Evolutionary conservation across 2,113 vertebrate genomes (phyloP), one percentile per base, ranked within the genome.

Genomic region (Dromaius novaehollandiae): DNA sequence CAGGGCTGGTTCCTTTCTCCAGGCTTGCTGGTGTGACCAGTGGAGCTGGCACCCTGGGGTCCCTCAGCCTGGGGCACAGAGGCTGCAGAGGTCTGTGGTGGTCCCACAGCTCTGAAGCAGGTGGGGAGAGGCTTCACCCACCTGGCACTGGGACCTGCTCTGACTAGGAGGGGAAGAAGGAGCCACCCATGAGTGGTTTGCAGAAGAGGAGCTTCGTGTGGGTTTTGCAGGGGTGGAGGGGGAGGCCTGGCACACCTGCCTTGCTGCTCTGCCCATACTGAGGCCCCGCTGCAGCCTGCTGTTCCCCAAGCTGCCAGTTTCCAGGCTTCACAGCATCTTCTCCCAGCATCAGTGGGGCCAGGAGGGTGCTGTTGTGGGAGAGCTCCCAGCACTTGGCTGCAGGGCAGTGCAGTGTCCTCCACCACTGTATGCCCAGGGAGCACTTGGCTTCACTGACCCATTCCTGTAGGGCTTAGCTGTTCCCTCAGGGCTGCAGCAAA

Each of bases 31-130:
- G 1, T 69, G 76, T 55, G 78, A 71, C 70, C 18, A 5, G 1
- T 16, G 21, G 0, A 4, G 22, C 0, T 48, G 1, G 51, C 42
- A 77, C 3, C 36, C 20, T 0, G 0, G 13, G 63, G 11, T 55
- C 38, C 21, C 38, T 7, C 0, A 2, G 26, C 38, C 2, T 4
- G 30, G 14, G 56, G n/a, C 13, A 32, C 0, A 0, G 56, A 13
- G n/a, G 17, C 17, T 65, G 48, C 34, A 60, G 55, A 12, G 32
- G 4, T 24, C 17, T n/a, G 5, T 6, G 20, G 1, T 60, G 56
- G 56, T 60, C 56, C 70, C 34, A 13, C 18, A 11, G 28, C 5
- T 64, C 24, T 36, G 46, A 17, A 1, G 3, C 18, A 28, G 48
- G 11, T 5, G 26, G 2, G 9, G 21, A 30, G 68, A 3, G 46